Percentiles rank a stretch among this genome's conserved stretches.
phyloP scores from a whole-genome alignment of 2,797 vertebrate species.

The Mus spretus region DNA sequence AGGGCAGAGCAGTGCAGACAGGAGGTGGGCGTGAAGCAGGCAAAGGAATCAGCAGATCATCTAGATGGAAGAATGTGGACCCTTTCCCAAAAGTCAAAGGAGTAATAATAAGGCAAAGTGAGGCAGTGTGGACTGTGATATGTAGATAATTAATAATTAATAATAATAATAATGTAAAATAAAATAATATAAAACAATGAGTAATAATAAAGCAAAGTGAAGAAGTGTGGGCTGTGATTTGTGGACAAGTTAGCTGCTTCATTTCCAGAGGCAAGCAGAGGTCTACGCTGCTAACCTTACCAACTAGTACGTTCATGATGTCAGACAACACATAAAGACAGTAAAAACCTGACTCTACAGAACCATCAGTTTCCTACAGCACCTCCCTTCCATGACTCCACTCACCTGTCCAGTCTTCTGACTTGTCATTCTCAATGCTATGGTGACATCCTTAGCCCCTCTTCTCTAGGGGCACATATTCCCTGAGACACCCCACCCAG shows the following conservation, averaged over 20 bases:
- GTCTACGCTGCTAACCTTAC: slow-evolving; percentile 41
- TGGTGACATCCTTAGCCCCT: background rate
- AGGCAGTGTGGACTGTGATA: slow-evolving; percentile 48
- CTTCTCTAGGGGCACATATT: background rate
- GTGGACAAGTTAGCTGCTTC: slow-evolving; percentile 78
- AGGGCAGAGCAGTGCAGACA: slow-evolving; percentile 38
- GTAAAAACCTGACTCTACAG: background rate
- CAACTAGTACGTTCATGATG: background rate
- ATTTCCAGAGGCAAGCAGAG: slow-evolving; percentile 33
- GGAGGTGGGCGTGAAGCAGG: slow-evolving; percentile 6
- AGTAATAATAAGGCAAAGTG: slow-evolving; percentile 83
- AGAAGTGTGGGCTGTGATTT: slow-evolving; percentile 52
- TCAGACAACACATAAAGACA: background rate
- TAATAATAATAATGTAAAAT: too few relatives aligned
- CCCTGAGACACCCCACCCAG: background rate
- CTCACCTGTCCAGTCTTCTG: background rate
- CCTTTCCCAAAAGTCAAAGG: slow-evolving; percentile 66
- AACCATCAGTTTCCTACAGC: background rate
- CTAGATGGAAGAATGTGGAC: slow-evolving; percentile 77
- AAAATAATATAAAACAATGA: slow-evolving; percentile 64
- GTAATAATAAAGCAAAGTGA: slow-evolving; percentile 82
- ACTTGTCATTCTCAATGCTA: background rate
- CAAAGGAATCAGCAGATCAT: slow-evolving; percentile 56
- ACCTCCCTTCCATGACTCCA: background rate
- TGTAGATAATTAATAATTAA: too few relatives aligned